Evolutionary conservation across 2,113 vertebrate genomes (phyloP).

Genomic region (Rallus limicola): DNA sequence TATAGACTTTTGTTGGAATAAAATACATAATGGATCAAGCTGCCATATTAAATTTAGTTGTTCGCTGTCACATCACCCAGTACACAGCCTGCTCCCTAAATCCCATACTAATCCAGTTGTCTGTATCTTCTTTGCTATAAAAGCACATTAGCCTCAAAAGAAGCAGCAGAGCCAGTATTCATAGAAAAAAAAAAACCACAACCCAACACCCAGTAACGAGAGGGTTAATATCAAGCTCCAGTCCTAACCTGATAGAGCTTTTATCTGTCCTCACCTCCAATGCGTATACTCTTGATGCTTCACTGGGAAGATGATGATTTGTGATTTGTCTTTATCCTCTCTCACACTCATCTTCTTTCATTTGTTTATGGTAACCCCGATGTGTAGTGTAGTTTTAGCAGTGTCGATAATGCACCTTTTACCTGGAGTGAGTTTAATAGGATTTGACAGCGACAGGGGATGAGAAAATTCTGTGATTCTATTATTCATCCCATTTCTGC

Average conservation of each 20-base stretch:
- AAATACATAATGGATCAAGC: constrained; percentile 61
- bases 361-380: not conserved
- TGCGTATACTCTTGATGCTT: not conserved
- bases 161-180: not conserved
- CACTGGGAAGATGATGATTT: constrained; percentile 21
- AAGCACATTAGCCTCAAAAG: constrained; percentile 37
- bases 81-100: constrained; percentile 46
- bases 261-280: not conserved
- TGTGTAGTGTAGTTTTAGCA: constrained; percentile 34
- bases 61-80: not conserved
- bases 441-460: constrained; percentile 45
- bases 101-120: constrained; percentile 48
- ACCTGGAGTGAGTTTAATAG: constrained; percentile 51
- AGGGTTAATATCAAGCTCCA: constrained; percentile 39
- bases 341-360: constrained; percentile 24
- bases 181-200: not conserved
- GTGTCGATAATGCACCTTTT: constrained; percentile 43
- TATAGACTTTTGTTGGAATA: constrained; percentile 3
- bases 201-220: not conserved
- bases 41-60: constrained; percentile 69
- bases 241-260: not conserved
- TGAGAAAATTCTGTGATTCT: constrained; percentile 59
- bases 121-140: constrained; percentile 39
- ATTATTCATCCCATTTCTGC: constrained; percentile 48
- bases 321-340: constrained; percentile 47